phyloP scores from a whole-genome alignment of 2,888 invertebrate species.

The Leucophenga maculata region DNA sequence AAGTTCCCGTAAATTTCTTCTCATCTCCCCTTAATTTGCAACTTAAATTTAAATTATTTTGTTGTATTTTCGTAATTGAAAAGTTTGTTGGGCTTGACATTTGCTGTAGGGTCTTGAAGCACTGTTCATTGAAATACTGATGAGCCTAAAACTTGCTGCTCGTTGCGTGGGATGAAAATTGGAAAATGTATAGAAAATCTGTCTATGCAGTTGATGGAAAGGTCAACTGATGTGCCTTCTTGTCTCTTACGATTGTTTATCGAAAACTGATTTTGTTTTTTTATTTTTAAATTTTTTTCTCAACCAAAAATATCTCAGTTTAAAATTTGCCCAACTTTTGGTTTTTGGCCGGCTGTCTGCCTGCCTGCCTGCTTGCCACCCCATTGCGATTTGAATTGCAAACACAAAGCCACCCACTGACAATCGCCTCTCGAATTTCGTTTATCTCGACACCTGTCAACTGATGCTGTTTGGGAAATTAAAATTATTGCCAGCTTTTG shows the following conservation, averaged over 20 bases:
- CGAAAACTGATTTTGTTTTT: too few relatives aligned
- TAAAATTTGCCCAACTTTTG: too few relatives aligned
- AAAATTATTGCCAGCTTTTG: conserved; percentile 27
- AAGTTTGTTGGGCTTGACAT: conserved; percentile 14
- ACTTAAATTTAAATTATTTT: conserved; percentile 1
- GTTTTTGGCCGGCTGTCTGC: too few relatives aligned
- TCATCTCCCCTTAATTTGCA: neutral
- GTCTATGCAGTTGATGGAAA: neutral
- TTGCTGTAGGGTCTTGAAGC: conserved; percentile 2
- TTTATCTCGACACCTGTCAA: conserved; percentile 7
- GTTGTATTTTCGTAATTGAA: conserved; percentile 19
- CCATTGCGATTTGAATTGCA: too few relatives aligned
- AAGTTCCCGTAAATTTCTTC: neutral
- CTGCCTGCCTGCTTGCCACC: too few relatives aligned
- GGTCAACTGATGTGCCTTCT: too few relatives aligned
- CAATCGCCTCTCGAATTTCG: neutral
- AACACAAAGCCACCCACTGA: conserved; percentile 4
- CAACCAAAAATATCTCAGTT: too few relatives aligned
- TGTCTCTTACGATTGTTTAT: too few relatives aligned
- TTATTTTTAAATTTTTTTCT: too few relatives aligned
- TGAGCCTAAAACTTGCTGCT: neutral
- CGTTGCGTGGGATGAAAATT: neutral
- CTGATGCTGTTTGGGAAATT: conserved; percentile 1
- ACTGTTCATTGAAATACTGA: neutral
- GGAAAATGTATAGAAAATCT: neutral